Evolutionary conservation across 2,888 invertebrate species (phyloP), one percentile per base, ranked within the genome.

Genomic region (Oligia strigilis): DNA sequence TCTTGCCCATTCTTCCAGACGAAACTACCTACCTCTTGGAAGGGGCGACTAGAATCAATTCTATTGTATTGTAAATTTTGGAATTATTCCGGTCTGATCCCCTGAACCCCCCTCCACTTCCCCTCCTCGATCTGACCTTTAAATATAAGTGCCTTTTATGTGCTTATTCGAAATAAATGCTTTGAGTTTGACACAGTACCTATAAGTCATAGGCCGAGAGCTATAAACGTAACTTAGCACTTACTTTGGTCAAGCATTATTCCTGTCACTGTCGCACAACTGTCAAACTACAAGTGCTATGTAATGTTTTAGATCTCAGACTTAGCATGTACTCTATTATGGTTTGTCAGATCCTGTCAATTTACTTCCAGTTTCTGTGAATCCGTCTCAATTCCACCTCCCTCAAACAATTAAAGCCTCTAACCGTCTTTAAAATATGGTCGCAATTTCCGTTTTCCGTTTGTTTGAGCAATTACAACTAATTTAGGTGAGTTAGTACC

Each of bases 331-430:
- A 88, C 86, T 88, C 85, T 89, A 88, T 60, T 89, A 89, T 71
- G 66, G 70, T 79, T 85, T 87, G 90, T 90, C 88, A 85, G 83
- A 88, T 84, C 86, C 84, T 89, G 87, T 91, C 92, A 92, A 93
- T 93, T 93, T 92, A 90, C 90, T 89, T 82, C 87, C 89, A 78
- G 75, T 80, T 74, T 64, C 67, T 69, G 49, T 52, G 62, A 82
- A 74, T 84, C 71, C 43, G 23, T 70, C 69, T 70, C 72, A 77
- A 77, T 83, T 84, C 43, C 55, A 9, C 46, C 13, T 64, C 6
- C 23, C 6, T 23, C 40, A 64, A 17, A 52, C 69, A 49, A 82
- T 55, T 73, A 52, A 40, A 43, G n/a, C 17, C 23, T 55, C 36
- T 73, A 49, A 62, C 52, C 13, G 2, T 43, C 70, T n/a, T 13